phyloP scores from a whole-genome alignment of 1,140 invertebrate genomes.

The Venturia canescens region DNA sequence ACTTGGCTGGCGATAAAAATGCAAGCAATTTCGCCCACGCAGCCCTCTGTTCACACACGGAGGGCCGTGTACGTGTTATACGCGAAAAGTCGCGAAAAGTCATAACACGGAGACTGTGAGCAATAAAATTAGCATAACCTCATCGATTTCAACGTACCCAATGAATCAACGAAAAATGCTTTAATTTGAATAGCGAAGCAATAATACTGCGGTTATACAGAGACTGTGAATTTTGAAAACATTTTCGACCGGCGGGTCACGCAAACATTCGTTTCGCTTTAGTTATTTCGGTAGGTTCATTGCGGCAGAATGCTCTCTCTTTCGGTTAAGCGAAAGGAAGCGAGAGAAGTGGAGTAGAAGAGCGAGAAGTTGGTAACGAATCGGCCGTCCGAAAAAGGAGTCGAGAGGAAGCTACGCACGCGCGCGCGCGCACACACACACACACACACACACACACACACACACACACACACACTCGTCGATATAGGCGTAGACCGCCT shows the following conservation, averaged over 20 bases:
- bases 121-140: slow-evolving; percentile 35
- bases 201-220: slow-evolving; percentile 3
- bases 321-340: not conserved
- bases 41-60: not conserved
- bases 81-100: not conserved
- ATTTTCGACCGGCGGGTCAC: slow-evolving; percentile 24
- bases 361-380: slow-evolving; percentile 48
- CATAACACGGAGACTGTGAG: not conserved
- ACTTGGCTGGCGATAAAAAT: not conserved
- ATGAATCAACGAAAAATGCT: slow-evolving; percentile 36
- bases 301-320: not conserved
- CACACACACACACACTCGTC: not conserved
- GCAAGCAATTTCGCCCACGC: not conserved
- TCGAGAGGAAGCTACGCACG: slow-evolving; percentile 27
- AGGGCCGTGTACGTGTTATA: not conserved
- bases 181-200: slow-evolving; percentile 26
- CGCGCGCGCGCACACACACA: not conserved
- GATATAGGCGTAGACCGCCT: too few relatives aligned
- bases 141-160: not conserved
- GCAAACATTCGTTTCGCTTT: slow-evolving; percentile 36
- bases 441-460: not conserved
- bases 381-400: slow-evolving; percentile 54
- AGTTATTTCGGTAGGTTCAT: slow-evolving; percentile 20
- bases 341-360: not conserved
- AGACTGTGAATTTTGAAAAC: slow-evolving; percentile 24